Percentiles rank a stretch among this genome's conserved stretches.
Conservation (phyloP, 2,888 invertebrate species). For the Troides aeacus region DNA sequence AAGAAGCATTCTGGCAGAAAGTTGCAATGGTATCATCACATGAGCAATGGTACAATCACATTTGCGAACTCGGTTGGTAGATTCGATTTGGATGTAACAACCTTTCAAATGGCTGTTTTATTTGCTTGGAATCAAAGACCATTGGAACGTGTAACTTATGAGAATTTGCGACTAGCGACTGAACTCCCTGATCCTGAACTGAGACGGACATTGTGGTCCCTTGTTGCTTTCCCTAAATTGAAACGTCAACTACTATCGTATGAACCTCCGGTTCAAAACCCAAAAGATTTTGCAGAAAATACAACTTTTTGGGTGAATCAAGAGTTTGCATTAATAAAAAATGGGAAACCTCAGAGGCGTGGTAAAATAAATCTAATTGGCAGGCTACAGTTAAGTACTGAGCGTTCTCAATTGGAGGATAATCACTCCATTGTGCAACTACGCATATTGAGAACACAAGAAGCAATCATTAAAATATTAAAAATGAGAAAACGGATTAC, state of each 20-base stretch:
- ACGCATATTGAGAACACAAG: slow-evolving; percentile 94
- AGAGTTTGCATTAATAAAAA: slow-evolving; percentile 96
- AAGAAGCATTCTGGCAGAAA: slow-evolving; percentile 98
- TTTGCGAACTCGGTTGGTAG: slow-evolving; percentile 95
- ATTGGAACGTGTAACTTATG: slow-evolving; percentile 95
- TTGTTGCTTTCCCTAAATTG: slow-evolving; percentile 97
- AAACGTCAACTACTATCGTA: slow-evolving; percentile 94
- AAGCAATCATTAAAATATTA: slow-evolving; percentile 99
- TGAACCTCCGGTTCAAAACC: slow-evolving; percentile 88
- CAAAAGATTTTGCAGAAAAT: slow-evolving; percentile 96
- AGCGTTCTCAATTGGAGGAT: slow-evolving; percentile 97
- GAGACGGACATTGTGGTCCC: slow-evolving; percentile 95
- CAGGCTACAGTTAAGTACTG: slow-evolving; percentile 95
- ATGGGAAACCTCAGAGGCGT: slow-evolving; percentile 94
- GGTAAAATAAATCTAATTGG: slow-evolving; percentile 98
- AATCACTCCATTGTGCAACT: slow-evolving; percentile 99
- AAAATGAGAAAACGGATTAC: slow-evolving; percentile 98
- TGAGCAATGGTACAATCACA: slow-evolving; percentile 99
- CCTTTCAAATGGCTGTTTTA: slow-evolving; percentile 99
- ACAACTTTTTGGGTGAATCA: slow-evolving; percentile 98
- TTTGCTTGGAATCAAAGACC: slow-evolving; percentile 99
- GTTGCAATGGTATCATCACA: slow-evolving; percentile 99
- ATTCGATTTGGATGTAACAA: slow-evolving; percentile 98
- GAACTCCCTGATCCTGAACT: slow-evolving; percentile 97
- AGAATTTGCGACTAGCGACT: slow-evolving; percentile 96